A percentile compares a stretch with the other conserved stretches of the same genome.
Conservation (phyloP, 2,797 vertebrate species). For the Cephalopachus bancanus region DNA sequence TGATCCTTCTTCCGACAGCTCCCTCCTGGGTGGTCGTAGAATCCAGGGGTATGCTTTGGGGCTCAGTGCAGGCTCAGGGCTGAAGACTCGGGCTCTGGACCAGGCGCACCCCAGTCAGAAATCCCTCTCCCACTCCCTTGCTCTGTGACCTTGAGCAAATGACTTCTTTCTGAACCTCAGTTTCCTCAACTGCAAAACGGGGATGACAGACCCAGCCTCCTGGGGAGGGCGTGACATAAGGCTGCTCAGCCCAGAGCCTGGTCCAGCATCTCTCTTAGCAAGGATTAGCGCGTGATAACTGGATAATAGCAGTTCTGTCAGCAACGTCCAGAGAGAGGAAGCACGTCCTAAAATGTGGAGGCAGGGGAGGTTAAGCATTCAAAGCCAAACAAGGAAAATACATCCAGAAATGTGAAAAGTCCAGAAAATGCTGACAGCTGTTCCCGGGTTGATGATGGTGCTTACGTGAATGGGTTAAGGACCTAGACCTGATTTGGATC, state of each 20-base stretch:
- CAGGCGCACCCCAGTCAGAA: neutral
- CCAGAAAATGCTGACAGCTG: neutral
- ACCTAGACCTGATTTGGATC: neutral
- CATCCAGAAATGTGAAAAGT: neutral
- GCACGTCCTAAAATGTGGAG: neutral
- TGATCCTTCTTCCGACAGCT: neutral
- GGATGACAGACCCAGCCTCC: neutral
- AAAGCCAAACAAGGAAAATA: neutral
- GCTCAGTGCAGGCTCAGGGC: neutral
- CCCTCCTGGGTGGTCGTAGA: neutral
- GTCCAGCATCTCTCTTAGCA: neutral
- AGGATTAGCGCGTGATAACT: neutral
- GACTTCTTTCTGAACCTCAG: neutral
- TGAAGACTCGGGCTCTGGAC: neutral
- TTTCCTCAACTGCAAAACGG: neutral
- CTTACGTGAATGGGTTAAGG: neutral
- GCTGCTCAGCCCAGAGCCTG: neutral
- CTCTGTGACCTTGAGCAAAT: neutral
- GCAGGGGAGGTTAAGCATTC: neutral
- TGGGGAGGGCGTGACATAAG: neutral
- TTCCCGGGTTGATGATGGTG: neutral
- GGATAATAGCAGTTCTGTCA: too few relatives aligned
- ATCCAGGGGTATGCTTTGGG: neutral
- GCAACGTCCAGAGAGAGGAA: neutral
- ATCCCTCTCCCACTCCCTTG: neutral